Conservation (phyloP, 2,113 vertebrate species). For the Osmerus eperlanus region DNA sequence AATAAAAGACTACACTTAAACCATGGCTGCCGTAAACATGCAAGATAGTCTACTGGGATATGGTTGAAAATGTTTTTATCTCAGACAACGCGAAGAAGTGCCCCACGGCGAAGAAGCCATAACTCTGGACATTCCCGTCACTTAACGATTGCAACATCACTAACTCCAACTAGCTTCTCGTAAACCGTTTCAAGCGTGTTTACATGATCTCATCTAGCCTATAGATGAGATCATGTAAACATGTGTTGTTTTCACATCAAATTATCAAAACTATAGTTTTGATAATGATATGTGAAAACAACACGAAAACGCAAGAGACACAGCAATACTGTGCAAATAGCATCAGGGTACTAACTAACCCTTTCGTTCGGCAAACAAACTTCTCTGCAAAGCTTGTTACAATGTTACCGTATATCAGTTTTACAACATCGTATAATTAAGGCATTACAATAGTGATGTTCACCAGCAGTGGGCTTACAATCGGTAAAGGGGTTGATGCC, state of each 20-base stretch:
- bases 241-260: too few species aligned
- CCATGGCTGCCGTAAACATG: conserved; percentile 6
- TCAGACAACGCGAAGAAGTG: not conserved
- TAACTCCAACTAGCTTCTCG: conserved; percentile 60
- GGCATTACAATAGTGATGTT: too few species aligned
- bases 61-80: too few species aligned
- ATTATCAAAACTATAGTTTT: too few species aligned
- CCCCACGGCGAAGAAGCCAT: not conserved
- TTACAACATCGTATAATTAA: too few species aligned
- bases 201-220: conserved; percentile 62
- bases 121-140: conserved; percentile 12
- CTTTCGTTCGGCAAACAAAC: too few species aligned
- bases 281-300: not conserved
- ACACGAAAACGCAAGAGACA: not conserved
- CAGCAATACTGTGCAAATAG: not conserved
- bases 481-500: too few species aligned
- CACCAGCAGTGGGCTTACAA: too few species aligned
- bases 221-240: too few species aligned
- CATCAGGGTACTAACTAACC: too few species aligned
- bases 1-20: conserved; percentile 8
- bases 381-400: too few species aligned
- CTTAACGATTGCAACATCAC: conserved; percentile 61
- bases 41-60: not conserved
- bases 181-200: conserved; percentile 53
- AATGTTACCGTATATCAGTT: too few species aligned